phyloP scores from a whole-genome alignment of 2,113 vertebrate species.

The Sigmodon hispidus region DNA sequence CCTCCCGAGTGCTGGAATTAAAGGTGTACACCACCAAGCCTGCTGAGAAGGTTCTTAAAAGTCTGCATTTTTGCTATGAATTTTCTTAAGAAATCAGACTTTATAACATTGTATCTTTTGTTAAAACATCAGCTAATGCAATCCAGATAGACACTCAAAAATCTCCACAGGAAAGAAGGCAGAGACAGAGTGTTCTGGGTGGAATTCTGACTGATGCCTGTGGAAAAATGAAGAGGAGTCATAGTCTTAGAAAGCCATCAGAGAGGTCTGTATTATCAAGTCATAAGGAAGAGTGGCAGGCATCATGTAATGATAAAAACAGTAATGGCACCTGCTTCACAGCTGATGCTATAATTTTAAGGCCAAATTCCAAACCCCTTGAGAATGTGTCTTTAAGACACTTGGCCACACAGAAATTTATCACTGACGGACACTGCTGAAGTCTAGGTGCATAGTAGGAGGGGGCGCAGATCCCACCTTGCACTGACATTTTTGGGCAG shows the following conservation, averaged over 20 bases:
- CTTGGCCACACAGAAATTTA: not conserved
- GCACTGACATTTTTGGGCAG: constrained; percentile 73
- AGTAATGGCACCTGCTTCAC: not conserved
- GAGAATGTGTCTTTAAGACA: not conserved
- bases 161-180: constrained; percentile 74
- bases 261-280: constrained; percentile 19
- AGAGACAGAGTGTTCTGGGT: constrained; percentile 45
- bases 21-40: not conserved
- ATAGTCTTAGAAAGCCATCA: constrained; percentile 7
- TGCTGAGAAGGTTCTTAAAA: constrained; percentile 62
- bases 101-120: constrained; percentile 56
- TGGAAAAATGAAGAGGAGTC: constrained; percentile 51
- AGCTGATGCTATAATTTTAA: not conserved
- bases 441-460: not conserved
- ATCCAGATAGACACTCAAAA: constrained; percentile 64
- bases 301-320: constrained; percentile 54
- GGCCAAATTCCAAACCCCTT: constrained; percentile 1
- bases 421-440: not conserved
- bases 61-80: constrained; percentile 72
- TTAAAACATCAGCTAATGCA: constrained; percentile 43
- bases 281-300: constrained; percentile 40
- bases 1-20: not conserved
- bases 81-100: constrained; percentile 71
- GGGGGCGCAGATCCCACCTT: not conserved
- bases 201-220: constrained; percentile 67